A percentile compares a stretch with the other conserved stretches of the same genome.
Evolutionary conservation across 2,113 vertebrate species (phyloP).

Genomic region (Corythoichthys intestinalis): DNA sequence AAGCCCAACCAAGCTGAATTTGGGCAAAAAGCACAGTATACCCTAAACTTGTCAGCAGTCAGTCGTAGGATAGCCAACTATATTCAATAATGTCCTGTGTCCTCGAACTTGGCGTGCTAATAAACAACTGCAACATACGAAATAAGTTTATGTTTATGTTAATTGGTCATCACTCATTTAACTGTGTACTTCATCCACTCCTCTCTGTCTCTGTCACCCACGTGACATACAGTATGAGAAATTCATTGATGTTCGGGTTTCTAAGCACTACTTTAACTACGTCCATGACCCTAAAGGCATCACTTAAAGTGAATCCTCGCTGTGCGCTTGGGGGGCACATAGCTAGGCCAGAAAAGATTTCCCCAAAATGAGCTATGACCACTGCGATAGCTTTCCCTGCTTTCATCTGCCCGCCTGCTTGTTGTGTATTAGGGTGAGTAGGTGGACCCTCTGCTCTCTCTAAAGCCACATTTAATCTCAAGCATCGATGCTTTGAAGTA

Average conservation of each 20-base stretch:
- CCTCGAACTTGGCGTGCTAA: background rate
- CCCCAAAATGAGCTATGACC: conserved; percentile 43
- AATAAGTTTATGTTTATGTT: conserved; percentile 42
- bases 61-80: no score
- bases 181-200: background rate
- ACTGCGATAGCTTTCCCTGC: conserved; percentile 22
- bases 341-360: conserved; percentile 50
- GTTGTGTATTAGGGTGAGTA: background rate
- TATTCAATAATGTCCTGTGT: background rate
- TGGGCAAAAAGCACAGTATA: no score
- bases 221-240: conserved; percentile 55
- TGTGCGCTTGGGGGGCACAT: conserved; percentile 34
- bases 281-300: conserved; percentile 51
- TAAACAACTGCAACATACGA: conserved; percentile 35
- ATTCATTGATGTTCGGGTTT: conserved; percentile 47
- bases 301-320: conserved; percentile 37
- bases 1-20: no score
- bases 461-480: conserved; percentile 43
- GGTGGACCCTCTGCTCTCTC: conserved; percentile 14
- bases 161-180: background rate
- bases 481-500: conserved; percentile 53
- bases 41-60: no score
- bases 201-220: conserved; percentile 26
- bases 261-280: conserved; percentile 63
- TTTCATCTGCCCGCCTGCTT: conserved; percentile 7